These are phyloP conservation scores for Corvus moneduloides DNA, from an alignment of 2,113 vertebrate species.

Conservation along the genomic window DNA sequence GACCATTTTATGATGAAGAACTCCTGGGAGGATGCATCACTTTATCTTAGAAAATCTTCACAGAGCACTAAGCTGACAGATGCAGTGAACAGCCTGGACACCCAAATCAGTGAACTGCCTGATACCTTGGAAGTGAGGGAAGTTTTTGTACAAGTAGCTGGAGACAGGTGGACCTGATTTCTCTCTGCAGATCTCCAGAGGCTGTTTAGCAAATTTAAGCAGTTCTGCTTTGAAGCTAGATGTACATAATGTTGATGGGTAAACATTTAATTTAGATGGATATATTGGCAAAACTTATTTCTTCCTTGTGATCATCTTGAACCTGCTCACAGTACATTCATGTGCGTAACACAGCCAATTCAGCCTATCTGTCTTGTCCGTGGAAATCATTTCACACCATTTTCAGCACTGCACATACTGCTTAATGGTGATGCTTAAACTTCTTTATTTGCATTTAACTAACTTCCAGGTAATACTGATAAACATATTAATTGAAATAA, in stretches of 20 bases:
- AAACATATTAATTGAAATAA: background rate
- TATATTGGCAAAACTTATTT: background rate
- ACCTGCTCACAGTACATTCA: background rate
- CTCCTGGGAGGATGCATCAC: background rate
- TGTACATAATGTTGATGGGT: background rate
- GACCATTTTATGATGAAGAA: background rate
- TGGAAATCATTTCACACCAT: background rate
- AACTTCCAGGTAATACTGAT: background rate
- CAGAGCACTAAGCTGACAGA: background rate
- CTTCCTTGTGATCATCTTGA: background rate
- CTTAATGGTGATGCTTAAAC: background rate
- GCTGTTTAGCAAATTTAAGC: background rate
- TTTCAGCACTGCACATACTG: background rate
- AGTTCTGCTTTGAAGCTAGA: background rate
- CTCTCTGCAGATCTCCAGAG: background rate
- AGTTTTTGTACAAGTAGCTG: background rate
- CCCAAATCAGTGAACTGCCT: background rate
- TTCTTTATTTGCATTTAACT: background rate
- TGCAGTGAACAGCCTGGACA: background rate
- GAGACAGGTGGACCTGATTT: background rate
- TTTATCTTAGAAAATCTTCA: background rate
- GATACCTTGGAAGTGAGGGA: background rate
- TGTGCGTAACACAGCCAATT: background rate
- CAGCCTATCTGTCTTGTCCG: background rate
- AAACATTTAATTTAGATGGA: background rate